Evolutionary conservation across 37 sponge, comb jelly and placozoan species (phyloP).

Genomic region (Beroe ovata): DNA sequence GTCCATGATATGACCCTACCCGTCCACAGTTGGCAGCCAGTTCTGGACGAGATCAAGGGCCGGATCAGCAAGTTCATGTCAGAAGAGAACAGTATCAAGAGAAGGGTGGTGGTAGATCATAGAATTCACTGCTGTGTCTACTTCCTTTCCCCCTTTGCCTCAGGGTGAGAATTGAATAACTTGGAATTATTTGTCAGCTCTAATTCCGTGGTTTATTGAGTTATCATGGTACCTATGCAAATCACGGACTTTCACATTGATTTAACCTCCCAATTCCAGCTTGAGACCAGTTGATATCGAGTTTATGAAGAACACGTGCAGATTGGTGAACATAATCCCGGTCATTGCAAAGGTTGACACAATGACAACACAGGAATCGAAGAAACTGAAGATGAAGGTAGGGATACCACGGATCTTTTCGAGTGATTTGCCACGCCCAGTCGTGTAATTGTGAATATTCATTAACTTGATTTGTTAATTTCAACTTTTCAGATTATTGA

Average conservation of each 20-base stretch:
- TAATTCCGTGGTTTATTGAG: too few relatives aligned
- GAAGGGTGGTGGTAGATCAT: slow-evolving; percentile 44
- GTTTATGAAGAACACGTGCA: slow-evolving; percentile 50
- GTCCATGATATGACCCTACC: not conserved
- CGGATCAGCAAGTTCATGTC: slow-evolving; percentile 32
- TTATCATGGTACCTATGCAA: too few relatives aligned
- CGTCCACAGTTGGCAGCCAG: slow-evolving; percentile 47
- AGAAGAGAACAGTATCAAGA: slow-evolving; percentile 50
- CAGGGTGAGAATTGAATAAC: slow-evolving; percentile 19
- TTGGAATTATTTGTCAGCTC: too few relatives aligned
- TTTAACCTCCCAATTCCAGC: not conserved
- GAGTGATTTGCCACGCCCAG: too few relatives aligned
- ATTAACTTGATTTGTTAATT: too few relatives aligned
- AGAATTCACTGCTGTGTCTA: slow-evolving; percentile 58
- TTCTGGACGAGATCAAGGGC: slow-evolving; percentile 64
- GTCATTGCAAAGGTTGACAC: slow-evolving; percentile 63
- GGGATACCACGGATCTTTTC: not conserved
- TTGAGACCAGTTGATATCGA: slow-evolving; percentile 55
- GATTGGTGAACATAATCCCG: slow-evolving; percentile 46
- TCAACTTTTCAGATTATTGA: slow-evolving; percentile 55
- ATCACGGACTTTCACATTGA: not conserved
- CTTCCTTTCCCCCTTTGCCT: slow-evolving; percentile 60
- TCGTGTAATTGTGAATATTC: not conserved
- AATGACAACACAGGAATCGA: slow-evolving; percentile 64
- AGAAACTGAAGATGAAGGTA: slow-evolving; percentile 63